Evolutionary conservation across 2,888 invertebrate species (phyloP).

Genomic region (Amiota mariae): DNA sequence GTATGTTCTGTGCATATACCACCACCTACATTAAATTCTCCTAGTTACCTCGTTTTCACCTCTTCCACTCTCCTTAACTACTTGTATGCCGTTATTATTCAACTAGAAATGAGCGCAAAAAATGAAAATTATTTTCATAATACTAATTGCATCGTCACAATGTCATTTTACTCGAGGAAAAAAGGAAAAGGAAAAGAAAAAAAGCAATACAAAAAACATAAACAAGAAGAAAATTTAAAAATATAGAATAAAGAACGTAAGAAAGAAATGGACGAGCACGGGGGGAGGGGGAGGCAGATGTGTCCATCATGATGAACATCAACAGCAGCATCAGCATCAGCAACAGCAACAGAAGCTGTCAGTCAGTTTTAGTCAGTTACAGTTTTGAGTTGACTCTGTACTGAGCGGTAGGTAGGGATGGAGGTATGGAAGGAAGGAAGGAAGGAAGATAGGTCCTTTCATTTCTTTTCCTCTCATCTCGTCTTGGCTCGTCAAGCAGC

Average conservation of each 20-base stretch:
- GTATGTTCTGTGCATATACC: neutral
- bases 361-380: conserved; percentile 12
- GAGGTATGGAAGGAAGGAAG: neutral
- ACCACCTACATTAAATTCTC: neutral
- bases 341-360: conserved; percentile 27
- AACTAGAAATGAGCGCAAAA: conserved; percentile 31
- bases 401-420: neutral
- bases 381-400: neutral
- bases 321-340: conserved; percentile 27
- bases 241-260: neutral
- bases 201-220: too few species aligned
- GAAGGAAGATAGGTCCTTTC: neutral
- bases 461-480: neutral
- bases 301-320: conserved; percentile 29
- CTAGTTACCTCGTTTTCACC: conserved; percentile 15
- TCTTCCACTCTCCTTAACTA: conserved; percentile 14
- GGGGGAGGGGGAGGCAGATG: neutral
- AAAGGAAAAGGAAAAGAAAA: conserved; percentile 21
- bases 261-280: neutral
- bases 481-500: too few species aligned
- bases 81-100: conserved; percentile 7
- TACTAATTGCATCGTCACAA: conserved; percentile 73
- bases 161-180: conserved; percentile 64
- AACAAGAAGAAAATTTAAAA: conserved; percentile 20
- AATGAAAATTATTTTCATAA: conserved; percentile 69